Evolutionary conservation across 2,113 vertebrate genomes (phyloP).

Genomic region (Lipophrys pholis): DNA sequence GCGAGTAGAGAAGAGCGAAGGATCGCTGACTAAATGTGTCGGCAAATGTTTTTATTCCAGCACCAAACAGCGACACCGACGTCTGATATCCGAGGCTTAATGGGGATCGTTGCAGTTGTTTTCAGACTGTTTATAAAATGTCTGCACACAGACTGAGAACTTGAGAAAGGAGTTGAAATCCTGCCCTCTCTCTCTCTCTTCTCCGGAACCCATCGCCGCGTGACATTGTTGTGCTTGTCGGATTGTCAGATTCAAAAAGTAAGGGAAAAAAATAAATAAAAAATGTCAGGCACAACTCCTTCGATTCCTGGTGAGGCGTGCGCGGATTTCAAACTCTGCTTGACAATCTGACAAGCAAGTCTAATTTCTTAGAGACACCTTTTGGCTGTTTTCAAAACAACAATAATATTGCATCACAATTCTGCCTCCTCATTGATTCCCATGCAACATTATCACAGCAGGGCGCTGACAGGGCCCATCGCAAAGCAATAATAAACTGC

Average conservation of each 20-base stretch:
- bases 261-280: too few relatives aligned
- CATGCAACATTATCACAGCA: neutral
- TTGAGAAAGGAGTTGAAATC: neutral
- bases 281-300: neutral
- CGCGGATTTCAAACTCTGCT: neutral
- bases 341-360: neutral
- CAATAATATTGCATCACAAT: neutral
- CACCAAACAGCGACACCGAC: neutral
- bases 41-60: neutral
- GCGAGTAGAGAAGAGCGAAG: too few relatives aligned
- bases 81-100: neutral
- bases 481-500: neutral
- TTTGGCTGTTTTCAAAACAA: slow-evolving; percentile 1
- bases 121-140: neutral
- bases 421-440: neutral
- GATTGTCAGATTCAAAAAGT: neutral
- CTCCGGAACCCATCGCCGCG: neutral
- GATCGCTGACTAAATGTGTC: neutral
- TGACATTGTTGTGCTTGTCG: neutral
- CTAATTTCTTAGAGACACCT: neutral
- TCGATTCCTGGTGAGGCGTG: neutral
- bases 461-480: neutral
- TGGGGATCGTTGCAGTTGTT: neutral
- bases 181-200: neutral
- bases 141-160: neutral